Percentiles rank a stretch among this genome's conserved stretches.
Conservation (phyloP, 2,113 vertebrate genomes). For the Chaetura pelagica region DNA sequence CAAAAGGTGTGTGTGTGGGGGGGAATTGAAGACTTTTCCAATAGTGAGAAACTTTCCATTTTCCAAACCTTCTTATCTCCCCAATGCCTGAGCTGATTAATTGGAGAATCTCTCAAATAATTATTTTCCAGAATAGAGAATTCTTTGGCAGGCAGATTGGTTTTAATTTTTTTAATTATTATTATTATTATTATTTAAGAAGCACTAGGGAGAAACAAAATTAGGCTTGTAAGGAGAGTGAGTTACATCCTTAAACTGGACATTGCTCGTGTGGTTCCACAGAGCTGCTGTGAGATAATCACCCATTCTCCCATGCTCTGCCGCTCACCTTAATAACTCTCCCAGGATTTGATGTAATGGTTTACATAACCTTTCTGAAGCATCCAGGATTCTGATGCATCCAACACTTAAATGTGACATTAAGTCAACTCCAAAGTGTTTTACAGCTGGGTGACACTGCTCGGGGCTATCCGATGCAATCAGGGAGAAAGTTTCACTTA, state of each 20-base stretch:
- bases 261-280: not conserved
- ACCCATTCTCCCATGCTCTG: conserved; percentile 56
- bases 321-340: conserved; percentile 59
- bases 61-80: not conserved
- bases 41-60: not conserved
- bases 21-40: not conserved
- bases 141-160: not conserved
- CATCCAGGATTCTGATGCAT: conserved; percentile 50
- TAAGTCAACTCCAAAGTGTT: conserved; percentile 25
- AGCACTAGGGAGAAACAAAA: not conserved
- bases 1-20: not conserved
- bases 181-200: not conserved
- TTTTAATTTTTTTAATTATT: not conserved
- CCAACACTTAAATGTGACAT: conserved; percentile 49
- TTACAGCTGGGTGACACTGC: not conserved
- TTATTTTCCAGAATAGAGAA: not conserved
- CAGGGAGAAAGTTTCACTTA: conserved; percentile 10
- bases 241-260: conserved; percentile 33
- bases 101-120: not conserved
- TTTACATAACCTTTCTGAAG: conserved; percentile 54
- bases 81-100: not conserved
- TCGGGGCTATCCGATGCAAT: not conserved
- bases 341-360: conserved; percentile 51
- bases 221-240: conserved; percentile 22
- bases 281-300: conserved; percentile 35